Evolutionary conservation across 2,797 vertebrate genomes (phyloP), one percentile per base, ranked within the genome.

Genomic region (Microhierax caerulescens): DNA sequence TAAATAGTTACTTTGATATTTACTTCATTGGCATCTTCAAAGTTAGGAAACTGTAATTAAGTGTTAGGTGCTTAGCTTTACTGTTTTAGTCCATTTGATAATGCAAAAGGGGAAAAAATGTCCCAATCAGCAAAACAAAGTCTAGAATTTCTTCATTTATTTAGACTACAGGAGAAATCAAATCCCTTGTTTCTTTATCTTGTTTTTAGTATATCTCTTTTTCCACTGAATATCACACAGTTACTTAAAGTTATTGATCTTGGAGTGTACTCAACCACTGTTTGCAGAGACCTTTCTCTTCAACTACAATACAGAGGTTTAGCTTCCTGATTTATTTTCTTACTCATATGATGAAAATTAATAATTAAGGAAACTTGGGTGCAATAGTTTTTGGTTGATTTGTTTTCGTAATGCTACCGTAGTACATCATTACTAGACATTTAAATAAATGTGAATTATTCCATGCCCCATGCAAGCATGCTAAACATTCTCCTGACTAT

Each of bases 1-100:
- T 87, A 89, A 88, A 53, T 45, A 89, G 12, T 87, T 95, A 88
- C 48, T 95, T 95, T 65, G 50, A 90, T 88, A 87, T 92, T 93
- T 95, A 20, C 73, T 88, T 94, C 45, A 72, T 89, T 74, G 50
- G 9, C 19, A 24, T 87, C 70, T 88, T 87, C 70, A 54, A 68
- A 88, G 51, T 67, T 82, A 87, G 23, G 51, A 85, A 93, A 87
- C 53, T 79, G n/a, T 79, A 84, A 37, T 86, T 84, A 88, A 78
- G 7, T 20, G 21, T 75, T 81, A 32, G 1, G 14, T 65, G 14
- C 69, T 92, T 90, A 79, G 19, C 63, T 86, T 92, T 90, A 76
- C 69, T 68, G 7, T 85, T 90, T 93, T 87, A 47, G 79, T 95
- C 43, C 25, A 89, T 90, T 69, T 86, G 36, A 69, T 85, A 7